These are phyloP conservation scores for Strigops habroptila DNA, from an alignment of 2,113 vertebrate species.

Conservation along the genomic window DNA sequence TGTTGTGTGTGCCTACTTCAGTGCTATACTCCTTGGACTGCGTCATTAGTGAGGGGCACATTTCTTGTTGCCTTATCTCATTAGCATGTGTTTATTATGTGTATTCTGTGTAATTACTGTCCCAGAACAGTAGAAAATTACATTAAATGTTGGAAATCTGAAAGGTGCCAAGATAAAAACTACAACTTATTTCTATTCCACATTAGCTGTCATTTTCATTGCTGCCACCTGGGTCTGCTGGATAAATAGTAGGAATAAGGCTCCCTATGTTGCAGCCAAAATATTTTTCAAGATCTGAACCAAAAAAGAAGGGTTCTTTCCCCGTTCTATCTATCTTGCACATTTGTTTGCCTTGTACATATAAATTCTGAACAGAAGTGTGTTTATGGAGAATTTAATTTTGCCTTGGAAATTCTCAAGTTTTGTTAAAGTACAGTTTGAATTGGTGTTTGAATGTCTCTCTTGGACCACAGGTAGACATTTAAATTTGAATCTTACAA, in stretches of 20 bases:
- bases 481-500: background rate
- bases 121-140: slow-evolving; percentile 30
- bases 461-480: background rate
- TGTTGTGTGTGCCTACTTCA: slow-evolving; percentile 3
- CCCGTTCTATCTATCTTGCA: background rate
- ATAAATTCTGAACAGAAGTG: background rate
- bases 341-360: background rate
- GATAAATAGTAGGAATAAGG: slow-evolving; percentile 21
- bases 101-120: slow-evolving; percentile 64
- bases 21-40: background rate
- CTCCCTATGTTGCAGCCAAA: background rate
- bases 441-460: background rate
- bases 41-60: slow-evolving; percentile 4
- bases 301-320: background rate
- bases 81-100: slow-evolving; percentile 60
- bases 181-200: background rate
- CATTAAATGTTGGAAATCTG: slow-evolving; percentile 41
- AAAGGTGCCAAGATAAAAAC: slow-evolving; percentile 34
- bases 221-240: slow-evolving; percentile 1
- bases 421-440: background rate
- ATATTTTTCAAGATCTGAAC: background rate
- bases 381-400: background rate
- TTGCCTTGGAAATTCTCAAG: background rate
- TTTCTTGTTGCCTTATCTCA: slow-evolving; percentile 53
- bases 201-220: slow-evolving; percentile 28